Percentiles rank a stretch among this genome's conserved stretches.
Conservation (phyloP, 2,888 invertebrate species). For the Augochlorella aurata region DNA sequence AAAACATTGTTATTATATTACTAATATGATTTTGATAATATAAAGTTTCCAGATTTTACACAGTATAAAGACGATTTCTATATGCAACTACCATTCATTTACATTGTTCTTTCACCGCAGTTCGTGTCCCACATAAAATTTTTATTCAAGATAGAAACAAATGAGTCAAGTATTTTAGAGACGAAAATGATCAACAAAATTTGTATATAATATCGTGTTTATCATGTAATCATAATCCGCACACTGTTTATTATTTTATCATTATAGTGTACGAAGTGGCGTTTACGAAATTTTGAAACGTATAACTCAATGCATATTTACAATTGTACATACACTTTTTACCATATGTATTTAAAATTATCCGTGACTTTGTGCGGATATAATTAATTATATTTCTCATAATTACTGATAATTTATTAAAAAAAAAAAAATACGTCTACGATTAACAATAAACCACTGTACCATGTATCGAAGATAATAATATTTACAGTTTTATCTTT, state of each 20-base stretch:
- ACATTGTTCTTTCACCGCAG: slow-evolving; percentile 34
- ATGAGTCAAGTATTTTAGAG: slow-evolving; percentile 24
- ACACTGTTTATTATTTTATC: slow-evolving; percentile 20
- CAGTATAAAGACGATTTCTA: slow-evolving; percentile 38
- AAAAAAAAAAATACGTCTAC: slow-evolving; percentile 79
- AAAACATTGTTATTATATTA: slow-evolving; percentile 51
- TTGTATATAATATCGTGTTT: slow-evolving; percentile 26
- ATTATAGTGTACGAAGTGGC: slow-evolving; percentile 23
- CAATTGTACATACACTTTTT: slow-evolving; percentile 44
- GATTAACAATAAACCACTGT: slow-evolving; percentile 78
- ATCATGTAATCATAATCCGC: slow-evolving; percentile 26
- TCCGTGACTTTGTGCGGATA: slow-evolving; percentile 53
- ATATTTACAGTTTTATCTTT: slow-evolving; percentile 73
- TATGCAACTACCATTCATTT: slow-evolving; percentile 45
- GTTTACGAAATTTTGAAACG: slow-evolving; percentile 25
- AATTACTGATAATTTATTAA: slow-evolving; percentile 78
- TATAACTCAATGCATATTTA: slow-evolving; percentile 55
- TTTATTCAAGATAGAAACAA: slow-evolving; percentile 22
- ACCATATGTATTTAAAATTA: slow-evolving; percentile 46
- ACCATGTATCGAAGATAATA: slow-evolving; percentile 74
- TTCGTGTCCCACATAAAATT: slow-evolving; percentile 35
- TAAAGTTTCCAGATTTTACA: slow-evolving; percentile 48
- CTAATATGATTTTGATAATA: slow-evolving; percentile 48
- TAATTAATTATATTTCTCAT: slow-evolving; percentile 55
- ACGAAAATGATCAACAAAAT: slow-evolving; percentile 29